phyloP scores from a whole-genome alignment of 2,113 vertebrate species.

The Steatornis caripensis region DNA sequence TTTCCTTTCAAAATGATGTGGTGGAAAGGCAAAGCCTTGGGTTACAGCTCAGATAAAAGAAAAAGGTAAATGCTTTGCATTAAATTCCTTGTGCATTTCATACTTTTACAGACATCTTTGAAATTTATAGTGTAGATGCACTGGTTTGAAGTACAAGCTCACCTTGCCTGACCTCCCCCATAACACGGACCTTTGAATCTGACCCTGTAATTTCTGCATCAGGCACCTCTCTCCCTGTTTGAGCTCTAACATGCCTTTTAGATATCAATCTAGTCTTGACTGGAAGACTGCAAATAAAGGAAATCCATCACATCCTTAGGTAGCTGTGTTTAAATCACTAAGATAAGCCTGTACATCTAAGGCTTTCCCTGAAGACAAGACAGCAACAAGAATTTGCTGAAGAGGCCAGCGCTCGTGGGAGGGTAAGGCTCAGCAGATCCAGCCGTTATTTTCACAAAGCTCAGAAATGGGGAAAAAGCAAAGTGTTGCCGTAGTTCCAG shows the following conservation, averaged over 20 bases:
- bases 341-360: slow-evolving; percentile 31
- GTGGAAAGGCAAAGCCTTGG: neutral
- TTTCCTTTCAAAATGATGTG: neutral
- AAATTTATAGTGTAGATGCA: neutral
- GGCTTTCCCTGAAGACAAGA: neutral
- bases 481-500: neutral
- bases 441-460: neutral
- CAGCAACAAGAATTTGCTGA: neutral
- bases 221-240: neutral
- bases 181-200: neutral
- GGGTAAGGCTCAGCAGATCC: neutral
- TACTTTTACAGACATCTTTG: neutral
- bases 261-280: slow-evolving; percentile 2
- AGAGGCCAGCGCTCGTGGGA: neutral
- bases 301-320: slow-evolving; percentile 34
- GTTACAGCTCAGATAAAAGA: neutral
- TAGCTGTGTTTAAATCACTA: slow-evolving; percentile 45
- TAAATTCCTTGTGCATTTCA: neutral
- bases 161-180: slow-evolving; percentile 19
- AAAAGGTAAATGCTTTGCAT: neutral
- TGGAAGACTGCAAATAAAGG: neutral
- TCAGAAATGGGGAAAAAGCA: neutral
- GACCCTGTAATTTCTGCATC: slow-evolving; percentile 2
- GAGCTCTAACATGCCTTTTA: neutral
- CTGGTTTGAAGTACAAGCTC: neutral